Percentiles rank a stretch among this genome's conserved stretches.
Evolutionary conservation across 2,888 invertebrate species (phyloP).

Genomic region (Eudasyphora cyanicolor): DNA sequence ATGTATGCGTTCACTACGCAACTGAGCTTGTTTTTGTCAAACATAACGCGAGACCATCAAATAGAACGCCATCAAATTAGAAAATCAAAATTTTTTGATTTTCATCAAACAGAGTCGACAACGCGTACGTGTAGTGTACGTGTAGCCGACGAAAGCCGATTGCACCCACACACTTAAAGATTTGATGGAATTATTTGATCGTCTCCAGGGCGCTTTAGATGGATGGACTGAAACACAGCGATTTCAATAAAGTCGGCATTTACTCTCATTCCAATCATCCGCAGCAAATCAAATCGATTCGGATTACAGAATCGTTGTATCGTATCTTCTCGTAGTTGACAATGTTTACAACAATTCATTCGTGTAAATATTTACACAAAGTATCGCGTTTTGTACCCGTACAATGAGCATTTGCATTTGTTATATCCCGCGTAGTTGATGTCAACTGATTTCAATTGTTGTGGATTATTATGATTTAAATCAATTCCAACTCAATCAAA

Average conservation of each 20-base stretch:
- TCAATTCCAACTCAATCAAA: conserved; percentile 26
- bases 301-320: not conserved
- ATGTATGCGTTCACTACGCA: too few species aligned
- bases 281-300: not conserved
- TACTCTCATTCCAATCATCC: not conserved
- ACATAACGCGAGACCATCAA: too few species aligned
- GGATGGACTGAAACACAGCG: not conserved
- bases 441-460: conserved; percentile 54
- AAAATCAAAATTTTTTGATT: too few species aligned
- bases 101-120: too few species aligned
- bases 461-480: conserved; percentile 61
- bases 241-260: conserved; percentile 2
- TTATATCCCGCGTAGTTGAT: not conserved
- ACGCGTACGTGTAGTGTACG: too few species aligned
- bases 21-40: too few species aligned
- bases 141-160: too few species aligned
- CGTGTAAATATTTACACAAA: conserved; percentile 24
- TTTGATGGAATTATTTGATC: too few species aligned
- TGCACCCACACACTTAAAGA: too few species aligned
- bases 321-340: not conserved
- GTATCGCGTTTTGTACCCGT: conserved; percentile 15
- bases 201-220: too few species aligned
- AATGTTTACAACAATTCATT: not conserved
- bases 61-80: too few species aligned
- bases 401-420: not conserved